These are phyloP conservation scores for Hystrix brachyura DNA, from an alignment of 2,113 vertebrate species.

Conservation along the genomic window DNA sequence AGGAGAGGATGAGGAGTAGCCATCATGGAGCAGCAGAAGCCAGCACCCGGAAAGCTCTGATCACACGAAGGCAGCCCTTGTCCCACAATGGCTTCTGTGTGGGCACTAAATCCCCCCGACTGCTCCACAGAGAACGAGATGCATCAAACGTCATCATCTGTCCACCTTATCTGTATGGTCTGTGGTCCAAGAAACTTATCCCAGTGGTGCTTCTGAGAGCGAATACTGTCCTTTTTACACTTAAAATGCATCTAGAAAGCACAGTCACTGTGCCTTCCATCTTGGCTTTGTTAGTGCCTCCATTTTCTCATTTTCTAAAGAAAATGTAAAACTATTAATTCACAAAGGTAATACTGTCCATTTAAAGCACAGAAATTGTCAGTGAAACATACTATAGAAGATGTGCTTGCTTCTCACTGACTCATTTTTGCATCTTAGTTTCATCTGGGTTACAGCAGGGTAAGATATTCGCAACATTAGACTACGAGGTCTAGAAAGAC, in stretches of 20 bases:
- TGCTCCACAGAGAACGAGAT: neutral
- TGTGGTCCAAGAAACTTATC: neutral
- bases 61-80: neutral
- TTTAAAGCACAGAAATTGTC: neutral
- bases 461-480: neutral
- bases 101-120: neutral
- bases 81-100: fast-evolving
- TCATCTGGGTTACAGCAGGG: neutral
- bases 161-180: neutral
- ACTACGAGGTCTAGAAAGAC: neutral
- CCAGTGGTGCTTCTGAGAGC: neutral
- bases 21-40: neutral
- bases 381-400: neutral
- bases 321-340: slow-evolving; percentile 9
- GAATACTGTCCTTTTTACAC: neutral
- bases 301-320: neutral
- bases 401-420: neutral
- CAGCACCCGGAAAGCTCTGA: fast-evolving
- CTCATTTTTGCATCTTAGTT: neutral
- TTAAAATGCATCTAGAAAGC: neutral
- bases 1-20: neutral
- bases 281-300: neutral
- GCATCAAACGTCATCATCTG: neutral
- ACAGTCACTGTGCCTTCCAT: neutral
- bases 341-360: neutral